These are phyloP conservation scores for Mesocricetus auratus DNA, from an alignment of 2,113 vertebrate species.

Conservation along the genomic window DNA sequence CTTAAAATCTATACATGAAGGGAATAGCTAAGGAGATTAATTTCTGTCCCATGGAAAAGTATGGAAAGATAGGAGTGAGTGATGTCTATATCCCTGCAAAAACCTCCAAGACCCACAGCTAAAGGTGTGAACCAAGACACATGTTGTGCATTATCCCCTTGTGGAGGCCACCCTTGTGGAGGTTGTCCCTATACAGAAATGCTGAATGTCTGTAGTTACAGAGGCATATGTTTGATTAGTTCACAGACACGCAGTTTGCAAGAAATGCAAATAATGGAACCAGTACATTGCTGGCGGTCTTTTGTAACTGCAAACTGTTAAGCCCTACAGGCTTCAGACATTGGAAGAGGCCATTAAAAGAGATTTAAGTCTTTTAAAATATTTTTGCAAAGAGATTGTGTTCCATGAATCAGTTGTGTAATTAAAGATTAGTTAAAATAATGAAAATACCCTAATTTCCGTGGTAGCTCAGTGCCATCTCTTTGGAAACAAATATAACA, in stretches of 20 bases:
- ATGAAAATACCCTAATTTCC: conserved; percentile 11
- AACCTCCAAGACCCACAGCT: background rate
- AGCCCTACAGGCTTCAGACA: background rate
- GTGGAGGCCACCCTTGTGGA: background rate
- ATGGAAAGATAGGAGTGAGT: background rate
- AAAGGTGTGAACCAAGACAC: background rate
- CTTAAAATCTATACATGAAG: background rate
- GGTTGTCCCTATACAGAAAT: background rate
- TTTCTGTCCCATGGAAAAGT: background rate
- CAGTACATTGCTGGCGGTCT: background rate
- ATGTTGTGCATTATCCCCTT: background rate
- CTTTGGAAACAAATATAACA: conserved; percentile 53
- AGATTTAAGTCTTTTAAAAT: background rate
- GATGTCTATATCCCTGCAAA: background rate
- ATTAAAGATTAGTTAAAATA: conserved; percentile 38
- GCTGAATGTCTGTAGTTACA: background rate
- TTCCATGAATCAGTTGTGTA: conserved; percentile 10
- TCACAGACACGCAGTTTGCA: background rate
- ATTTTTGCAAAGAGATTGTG: background rate
- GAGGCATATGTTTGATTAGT: background rate
- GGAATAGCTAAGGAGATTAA: background rate
- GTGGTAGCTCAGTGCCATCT: background rate
- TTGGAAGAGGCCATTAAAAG: background rate
- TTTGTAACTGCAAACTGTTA: background rate
- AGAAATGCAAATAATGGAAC: background rate